Evolutionary conservation across 1,140 invertebrate species (phyloP).

Genomic region (Probaryconus sp.): DNA sequence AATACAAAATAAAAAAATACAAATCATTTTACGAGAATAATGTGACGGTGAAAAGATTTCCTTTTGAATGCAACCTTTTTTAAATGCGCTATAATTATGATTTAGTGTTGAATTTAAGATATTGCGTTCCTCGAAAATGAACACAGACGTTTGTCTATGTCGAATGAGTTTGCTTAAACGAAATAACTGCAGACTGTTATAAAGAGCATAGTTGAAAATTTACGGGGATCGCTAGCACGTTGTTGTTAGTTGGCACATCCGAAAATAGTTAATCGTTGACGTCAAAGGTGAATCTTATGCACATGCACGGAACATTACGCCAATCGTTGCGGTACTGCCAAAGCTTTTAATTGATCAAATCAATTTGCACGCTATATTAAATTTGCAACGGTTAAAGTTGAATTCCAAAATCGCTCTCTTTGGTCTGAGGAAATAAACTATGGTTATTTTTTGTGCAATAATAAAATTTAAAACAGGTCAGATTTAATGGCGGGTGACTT

Average conservation of each 20-base stretch:
- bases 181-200: slow-evolving; percentile 17
- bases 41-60: too few relatives aligned
- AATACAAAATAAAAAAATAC: too few relatives aligned
- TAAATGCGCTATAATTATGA: too few relatives aligned
- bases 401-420: neutral
- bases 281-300: slow-evolving; percentile 63
- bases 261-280: slow-evolving; percentile 70
- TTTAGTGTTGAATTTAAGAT: too few relatives aligned
- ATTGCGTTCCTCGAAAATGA: neutral
- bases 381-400: neutral
- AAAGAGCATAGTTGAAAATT: slow-evolving; percentile 29
- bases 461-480: neutral
- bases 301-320: slow-evolving; percentile 40
- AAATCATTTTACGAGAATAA: too few relatives aligned
- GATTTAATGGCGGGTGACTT: too few relatives aligned
- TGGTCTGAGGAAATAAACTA: neutral
- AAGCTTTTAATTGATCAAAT: slow-evolving; percentile 56
- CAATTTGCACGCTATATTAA: slow-evolving; percentile 25
- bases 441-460: neutral
- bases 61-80: too few relatives aligned
- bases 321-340: slow-evolving; percentile 38
- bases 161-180: neutral
- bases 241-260: slow-evolving; percentile 57
- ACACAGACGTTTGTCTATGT: slow-evolving; percentile 2
- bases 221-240: slow-evolving; percentile 37